Evolutionary conservation across 2,113 vertebrate species (phyloP).

Genomic region (Leptocoma aspasia): DNA sequence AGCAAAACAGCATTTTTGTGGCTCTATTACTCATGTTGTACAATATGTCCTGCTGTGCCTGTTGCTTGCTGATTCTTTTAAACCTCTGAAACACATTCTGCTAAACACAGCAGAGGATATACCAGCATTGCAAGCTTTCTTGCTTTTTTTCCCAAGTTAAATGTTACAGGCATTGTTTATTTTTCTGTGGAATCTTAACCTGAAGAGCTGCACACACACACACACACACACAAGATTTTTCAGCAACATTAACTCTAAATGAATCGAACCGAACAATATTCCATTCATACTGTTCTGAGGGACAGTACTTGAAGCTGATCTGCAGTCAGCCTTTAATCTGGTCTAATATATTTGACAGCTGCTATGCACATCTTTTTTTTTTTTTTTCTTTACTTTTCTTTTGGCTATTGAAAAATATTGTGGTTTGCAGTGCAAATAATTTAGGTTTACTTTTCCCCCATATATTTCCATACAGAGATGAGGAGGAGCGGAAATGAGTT

Average conservation of each 20-base stretch:
- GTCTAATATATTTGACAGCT: slow-evolving; percentile 21
- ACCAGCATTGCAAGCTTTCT: not conserved
- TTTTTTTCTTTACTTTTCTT: not conserved
- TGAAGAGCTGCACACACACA: not conserved
- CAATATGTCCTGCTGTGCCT: slow-evolving; percentile 52
- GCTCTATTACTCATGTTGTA: slow-evolving; percentile 51
- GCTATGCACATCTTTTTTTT: not conserved
- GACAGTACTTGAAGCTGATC: not conserved
- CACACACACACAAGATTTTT: accelerated
- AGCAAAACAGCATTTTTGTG: slow-evolving; percentile 58
- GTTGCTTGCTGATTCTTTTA: slow-evolving; percentile 52
- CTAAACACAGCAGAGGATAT: slow-evolving; percentile 11
- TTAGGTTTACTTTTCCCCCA: not conserved
- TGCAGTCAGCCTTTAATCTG: not conserved
- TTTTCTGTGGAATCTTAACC: slow-evolving; percentile 20
- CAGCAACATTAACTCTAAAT: not conserved
- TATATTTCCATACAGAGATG: not conserved
- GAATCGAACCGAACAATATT: not conserved
- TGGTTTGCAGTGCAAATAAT: slow-evolving; percentile 40
- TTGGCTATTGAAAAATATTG: slow-evolving; percentile 26
- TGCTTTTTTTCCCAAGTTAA: slow-evolving; percentile 1
- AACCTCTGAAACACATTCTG: slow-evolving; percentile 40
- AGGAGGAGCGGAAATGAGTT: slow-evolving; percentile 17
- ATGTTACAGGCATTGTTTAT: slow-evolving; percentile 15
- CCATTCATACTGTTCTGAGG: not conserved